A percentile compares a stretch with the other conserved stretches of the same genome.
phyloP scores from a whole-genome alignment of 2,113 vertebrate genomes.

The Abramis brama region DNA sequence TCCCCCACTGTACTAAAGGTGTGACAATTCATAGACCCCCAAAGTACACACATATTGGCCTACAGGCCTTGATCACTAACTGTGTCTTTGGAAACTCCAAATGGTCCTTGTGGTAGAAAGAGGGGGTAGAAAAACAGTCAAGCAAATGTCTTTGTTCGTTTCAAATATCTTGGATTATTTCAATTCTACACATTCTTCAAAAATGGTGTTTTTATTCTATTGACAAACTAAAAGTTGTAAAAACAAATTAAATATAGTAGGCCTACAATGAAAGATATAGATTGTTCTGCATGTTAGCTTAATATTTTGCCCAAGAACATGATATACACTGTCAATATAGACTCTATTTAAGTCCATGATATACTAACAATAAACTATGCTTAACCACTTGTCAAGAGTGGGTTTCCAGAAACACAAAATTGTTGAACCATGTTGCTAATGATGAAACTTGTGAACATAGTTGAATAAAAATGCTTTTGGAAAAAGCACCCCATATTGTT shows the following conservation, averaged over 20 bases:
- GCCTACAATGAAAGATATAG: too few relatives aligned
- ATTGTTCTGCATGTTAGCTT: neutral
- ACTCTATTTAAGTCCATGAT: neutral
- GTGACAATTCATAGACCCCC: too few relatives aligned
- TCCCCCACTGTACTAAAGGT: too few relatives aligned
- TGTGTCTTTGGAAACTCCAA: too few relatives aligned
- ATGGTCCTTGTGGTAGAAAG: too few relatives aligned
- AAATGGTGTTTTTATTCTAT: neutral
- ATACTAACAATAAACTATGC: neutral
- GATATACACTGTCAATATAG: too few relatives aligned
- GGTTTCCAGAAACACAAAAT: neutral
- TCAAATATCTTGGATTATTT: too few relatives aligned
- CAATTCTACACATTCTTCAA: neutral
- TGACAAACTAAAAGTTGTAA: neutral
- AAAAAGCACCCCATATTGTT: neutral
- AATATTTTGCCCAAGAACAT: neutral
- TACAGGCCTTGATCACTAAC: too few relatives aligned
- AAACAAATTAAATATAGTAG: too few relatives aligned
- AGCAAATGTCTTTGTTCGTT: too few relatives aligned
- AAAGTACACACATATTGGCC: too few relatives aligned
- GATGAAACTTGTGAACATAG: neutral
- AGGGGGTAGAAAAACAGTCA: too few relatives aligned
- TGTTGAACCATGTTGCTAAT: neutral
- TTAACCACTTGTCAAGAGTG: neutral
- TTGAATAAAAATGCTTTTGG: neutral